phyloP scores from a whole-genome alignment of 2,113 vertebrate genomes.

The Petrocephalus zakoni region DNA sequence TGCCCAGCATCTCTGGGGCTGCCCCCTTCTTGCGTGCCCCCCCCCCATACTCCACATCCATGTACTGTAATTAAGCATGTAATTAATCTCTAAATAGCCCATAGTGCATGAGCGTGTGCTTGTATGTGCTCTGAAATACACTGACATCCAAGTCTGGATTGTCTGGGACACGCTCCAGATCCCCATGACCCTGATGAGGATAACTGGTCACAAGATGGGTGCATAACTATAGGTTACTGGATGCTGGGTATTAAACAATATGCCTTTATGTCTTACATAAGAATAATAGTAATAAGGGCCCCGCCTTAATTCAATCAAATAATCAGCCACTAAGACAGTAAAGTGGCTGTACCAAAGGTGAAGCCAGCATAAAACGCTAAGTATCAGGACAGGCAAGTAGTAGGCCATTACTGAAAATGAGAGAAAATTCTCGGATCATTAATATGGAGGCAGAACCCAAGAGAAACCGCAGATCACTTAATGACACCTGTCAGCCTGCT shows the following conservation, averaged over 20 bases:
- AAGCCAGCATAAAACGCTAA: background rate
- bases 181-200: background rate
- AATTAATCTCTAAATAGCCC: background rate
- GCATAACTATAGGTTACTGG: background rate
- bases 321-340: background rate
- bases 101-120: background rate
- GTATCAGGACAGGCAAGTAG: background rate
- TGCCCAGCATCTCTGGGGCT: background rate
- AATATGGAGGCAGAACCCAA: background rate
- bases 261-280: background rate
- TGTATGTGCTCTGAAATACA: background rate
- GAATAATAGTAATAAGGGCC: background rate
- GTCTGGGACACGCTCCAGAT: background rate
- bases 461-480: background rate
- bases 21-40: too few relatives aligned
- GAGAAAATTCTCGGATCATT: background rate
- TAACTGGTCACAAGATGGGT: background rate
- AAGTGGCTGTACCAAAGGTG: background rate
- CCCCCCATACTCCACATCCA: background rate
- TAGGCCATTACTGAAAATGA: background rate
- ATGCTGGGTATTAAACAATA: background rate
- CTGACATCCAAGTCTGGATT: background rate
- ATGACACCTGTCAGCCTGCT: background rate
- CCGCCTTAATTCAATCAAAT: background rate
- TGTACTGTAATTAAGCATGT: too few relatives aligned